Base-by-base conservation (phyloP, 1,140 invertebrate genomes). In the Asbolus verrucosus region DNA sequence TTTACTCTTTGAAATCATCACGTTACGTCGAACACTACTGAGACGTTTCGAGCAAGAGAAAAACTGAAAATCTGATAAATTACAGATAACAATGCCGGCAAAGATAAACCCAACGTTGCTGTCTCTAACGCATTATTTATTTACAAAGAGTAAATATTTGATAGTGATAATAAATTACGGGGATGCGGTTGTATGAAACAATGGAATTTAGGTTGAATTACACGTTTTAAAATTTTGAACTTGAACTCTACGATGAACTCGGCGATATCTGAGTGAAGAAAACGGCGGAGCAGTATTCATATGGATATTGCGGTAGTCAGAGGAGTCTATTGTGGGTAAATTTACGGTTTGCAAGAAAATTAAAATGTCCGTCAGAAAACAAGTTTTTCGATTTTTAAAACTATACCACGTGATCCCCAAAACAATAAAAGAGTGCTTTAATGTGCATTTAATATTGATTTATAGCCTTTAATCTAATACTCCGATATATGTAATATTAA, bases 11-110 rank as follows among this genome's bases (percentile, higher is more conserved):
- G 33, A 38, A 43, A 50, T 50, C 9, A 50, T 27, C 18, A 24
- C 6, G 19, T 50, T 27, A n/a, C 43, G 43, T 21, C 19, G 24
- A 15, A 50, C 18, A 50, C 43, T 50, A 24, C 18, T 24, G 39
- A 43, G 18, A 16, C 16, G 43, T 24, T 50, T 27, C 24, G 1
- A 11, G 11, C 1, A 21, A 5, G 33, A 3, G 11, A 36, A 36
- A 50, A 50, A 50, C 5, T 50, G 24, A 13, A 11, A 50, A 27
- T 50, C 43, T 50, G 43, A 50, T 50, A 50, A 50, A 4, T 15
- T 3, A 11, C 8, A 50, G 43, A 50, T 50, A 50, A 50, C 19
- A 50, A 50, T 21, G 5, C 43, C 8, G 43, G 16, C 11, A 13
- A 50, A 1, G 43, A 27, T 50, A 50, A 50, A 50, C 8, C 11